These are phyloP conservation scores for Ephestia elutella DNA, from an alignment of 1,140 invertebrate genomes.

Conservation along the genomic window DNA sequence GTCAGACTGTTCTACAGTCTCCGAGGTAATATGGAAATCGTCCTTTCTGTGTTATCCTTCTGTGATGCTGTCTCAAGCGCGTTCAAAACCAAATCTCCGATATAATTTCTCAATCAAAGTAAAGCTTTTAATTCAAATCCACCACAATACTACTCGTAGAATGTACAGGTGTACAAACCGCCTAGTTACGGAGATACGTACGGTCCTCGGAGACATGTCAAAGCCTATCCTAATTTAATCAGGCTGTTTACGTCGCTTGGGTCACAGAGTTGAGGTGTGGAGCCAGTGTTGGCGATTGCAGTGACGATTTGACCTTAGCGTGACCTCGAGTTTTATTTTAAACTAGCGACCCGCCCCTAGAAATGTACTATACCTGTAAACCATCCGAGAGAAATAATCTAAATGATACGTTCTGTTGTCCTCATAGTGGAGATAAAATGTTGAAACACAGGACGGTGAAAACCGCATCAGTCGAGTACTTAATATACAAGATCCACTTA, in stretches of 20 bases:
- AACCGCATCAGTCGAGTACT: too few relatives aligned
- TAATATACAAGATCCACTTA: too few relatives aligned
- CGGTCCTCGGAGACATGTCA: constrained; percentile 47
- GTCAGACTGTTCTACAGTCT: too few relatives aligned
- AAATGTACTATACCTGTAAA: too few relatives aligned
- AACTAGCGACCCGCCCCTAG: too few relatives aligned
- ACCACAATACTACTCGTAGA: neutral
- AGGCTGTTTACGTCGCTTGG: constrained; percentile 43
- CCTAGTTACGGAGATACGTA: constrained; percentile 27
- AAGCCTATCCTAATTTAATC: constrained; percentile 64
- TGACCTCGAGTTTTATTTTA: neutral
- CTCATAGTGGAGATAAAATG: too few relatives aligned
- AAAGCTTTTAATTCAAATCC: neutral
- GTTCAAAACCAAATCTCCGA: neutral
- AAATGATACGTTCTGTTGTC: too few relatives aligned
- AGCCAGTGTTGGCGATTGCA: constrained; percentile 16
- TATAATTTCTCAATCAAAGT: neutral
- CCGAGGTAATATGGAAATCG: neutral
- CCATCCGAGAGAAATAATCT: too few relatives aligned
- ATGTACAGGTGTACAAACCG: neutral
- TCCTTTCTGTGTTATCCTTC: neutral
- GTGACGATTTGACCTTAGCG: neutral
- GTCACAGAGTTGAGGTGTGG: constrained; percentile 20
- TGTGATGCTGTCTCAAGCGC: neutral
- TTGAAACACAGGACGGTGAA: too few relatives aligned